Base-by-base conservation (phyloP, 2,888 invertebrate genomes). In the Halocaridina rubra region DNA sequence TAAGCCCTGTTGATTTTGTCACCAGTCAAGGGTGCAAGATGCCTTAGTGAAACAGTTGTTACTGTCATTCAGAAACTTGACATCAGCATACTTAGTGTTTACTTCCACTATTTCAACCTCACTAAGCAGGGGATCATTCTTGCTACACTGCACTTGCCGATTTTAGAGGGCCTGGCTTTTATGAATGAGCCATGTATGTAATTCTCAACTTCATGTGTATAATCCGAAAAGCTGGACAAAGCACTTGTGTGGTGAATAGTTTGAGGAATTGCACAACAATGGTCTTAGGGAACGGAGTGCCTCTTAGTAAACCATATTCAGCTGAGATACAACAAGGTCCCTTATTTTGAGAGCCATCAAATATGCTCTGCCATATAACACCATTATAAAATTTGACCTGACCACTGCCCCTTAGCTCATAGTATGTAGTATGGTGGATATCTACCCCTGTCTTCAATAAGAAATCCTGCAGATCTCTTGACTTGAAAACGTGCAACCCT, bases 351-450 rank as follows among this genome's bases (percentile, higher is more conserved):
- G 32, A 10, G 72, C 72, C 32, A 72, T 3, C 72, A n/a, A 33
- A 33, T 3, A 72, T 19, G 27, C 82, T 67, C 74, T 86, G 87
- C 86, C 88, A 89, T 19, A 89, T 80, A 29, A 81, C 87, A 27
- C 80, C 85, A 81, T 87, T 89, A 32, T 84, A 86, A 5, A 78
- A 67, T 59, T 88, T 87, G 8, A 72, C 80, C 32, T 86, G 76
- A 16, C 82, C 84, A 78, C 88, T 87, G 46, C 84, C 86, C 74
- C 32, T 39, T 10, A 85, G 77, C 59, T 88, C 85, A 53, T 88
- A 87, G 10, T 76, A 77, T 3, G 86, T 88, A 27, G 81, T 82
- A 57, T 77, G n/a, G 77, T n/a, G n/a, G n/a, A n/a, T n/a, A n/a
- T n/a, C n/a, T n/a, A n/a, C n/a, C n/a, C n/a, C n/a, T n/a, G n/a